phyloP scores from a whole-genome alignment of 2,888 invertebrate species.

The Aromia moschata region DNA sequence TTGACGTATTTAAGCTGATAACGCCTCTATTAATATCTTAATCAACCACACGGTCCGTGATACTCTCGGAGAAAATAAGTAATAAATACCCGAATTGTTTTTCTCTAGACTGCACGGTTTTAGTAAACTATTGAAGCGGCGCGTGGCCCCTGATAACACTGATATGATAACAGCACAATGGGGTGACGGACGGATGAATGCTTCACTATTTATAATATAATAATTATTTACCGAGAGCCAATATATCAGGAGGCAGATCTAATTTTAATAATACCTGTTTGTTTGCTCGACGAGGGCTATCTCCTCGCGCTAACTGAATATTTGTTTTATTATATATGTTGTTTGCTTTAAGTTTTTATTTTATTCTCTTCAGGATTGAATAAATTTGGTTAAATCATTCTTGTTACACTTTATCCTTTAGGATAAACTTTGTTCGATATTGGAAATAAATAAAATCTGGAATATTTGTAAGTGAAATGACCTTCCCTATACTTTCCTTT shows the following conservation, averaged over 20 bases:
- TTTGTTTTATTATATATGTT: no score
- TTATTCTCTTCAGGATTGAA: no score
- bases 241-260: background rate
- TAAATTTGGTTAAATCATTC: no score
- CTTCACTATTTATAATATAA: background rate
- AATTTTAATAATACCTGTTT: constrained; percentile 18
- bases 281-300: constrained; percentile 5
- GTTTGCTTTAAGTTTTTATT: no score
- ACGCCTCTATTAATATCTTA: no score
- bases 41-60: background rate
- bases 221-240: constrained; percentile 1
- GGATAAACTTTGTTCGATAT: no score
- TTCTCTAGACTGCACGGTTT: constrained; percentile 32
- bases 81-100: constrained; percentile 20
- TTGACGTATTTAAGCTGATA: no score
- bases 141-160: constrained; percentile 11
- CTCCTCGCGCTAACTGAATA: background rate
- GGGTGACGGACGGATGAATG: background rate
- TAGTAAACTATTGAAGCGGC: background rate
- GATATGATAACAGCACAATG: constrained; percentile 4
- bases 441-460: no score
- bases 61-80: constrained; percentile 18
- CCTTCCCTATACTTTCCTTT: no score
- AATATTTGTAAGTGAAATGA: no score
- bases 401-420: no score